A percentile compares a stretch with the other conserved stretches of the same genome.
phyloP scores from a whole-genome alignment of 1,140 invertebrate genomes.

The Vanessa atalanta region DNA sequence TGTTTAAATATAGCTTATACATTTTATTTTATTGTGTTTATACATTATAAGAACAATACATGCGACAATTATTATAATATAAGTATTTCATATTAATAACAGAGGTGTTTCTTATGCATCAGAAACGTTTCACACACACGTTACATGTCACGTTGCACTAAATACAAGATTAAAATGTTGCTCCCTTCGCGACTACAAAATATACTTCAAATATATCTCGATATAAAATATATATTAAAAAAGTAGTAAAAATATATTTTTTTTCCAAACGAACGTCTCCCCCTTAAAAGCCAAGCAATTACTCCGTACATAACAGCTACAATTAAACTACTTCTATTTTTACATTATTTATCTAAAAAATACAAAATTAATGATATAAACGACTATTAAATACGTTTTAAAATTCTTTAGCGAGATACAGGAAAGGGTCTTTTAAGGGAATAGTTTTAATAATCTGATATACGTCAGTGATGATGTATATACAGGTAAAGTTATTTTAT shows the following conservation, averaged over 20 bases:
- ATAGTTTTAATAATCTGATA: not conserved
- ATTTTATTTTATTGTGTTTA: too few relatives aligned
- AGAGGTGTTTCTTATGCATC: too few relatives aligned
- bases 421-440: not conserved
- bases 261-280: conserved; percentile 10
- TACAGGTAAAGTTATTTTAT: not conserved
- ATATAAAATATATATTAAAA: not conserved
- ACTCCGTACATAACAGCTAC: conserved; percentile 38
- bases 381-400: not conserved
- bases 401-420: not conserved
- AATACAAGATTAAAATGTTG: too few relatives aligned
- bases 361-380: conserved; percentile 21
- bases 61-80: too few relatives aligned
- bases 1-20: too few relatives aligned
- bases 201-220: not conserved
- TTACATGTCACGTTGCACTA: too few relatives aligned
- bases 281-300: conserved; percentile 54
- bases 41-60: too few relatives aligned
- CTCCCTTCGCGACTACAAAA: too few relatives aligned
- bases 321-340: conserved; percentile 50
- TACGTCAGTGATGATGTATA: too few relatives aligned
- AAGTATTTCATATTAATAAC: too few relatives aligned
- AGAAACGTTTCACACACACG: too few relatives aligned
- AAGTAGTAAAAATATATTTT: not conserved
- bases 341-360: conserved; percentile 43